These are phyloP conservation scores for Schlechtendalia chinensis DNA, from an alignment of 1,140 invertebrate genomes.

Conservation along the genomic window DNA sequence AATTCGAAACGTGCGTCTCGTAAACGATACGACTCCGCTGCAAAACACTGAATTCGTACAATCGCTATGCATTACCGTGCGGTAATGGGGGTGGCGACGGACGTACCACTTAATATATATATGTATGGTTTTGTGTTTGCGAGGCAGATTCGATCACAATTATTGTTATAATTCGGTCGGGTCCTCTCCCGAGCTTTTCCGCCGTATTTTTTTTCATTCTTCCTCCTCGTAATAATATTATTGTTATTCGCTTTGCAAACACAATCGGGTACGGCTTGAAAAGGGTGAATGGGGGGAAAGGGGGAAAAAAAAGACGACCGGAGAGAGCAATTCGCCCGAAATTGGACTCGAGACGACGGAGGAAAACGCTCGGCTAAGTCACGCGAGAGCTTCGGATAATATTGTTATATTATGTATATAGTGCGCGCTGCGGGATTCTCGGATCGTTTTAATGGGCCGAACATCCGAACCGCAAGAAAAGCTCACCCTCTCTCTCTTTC, in stretches of 20 bases:
- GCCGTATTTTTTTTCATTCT: no score
- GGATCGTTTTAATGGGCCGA: neutral
- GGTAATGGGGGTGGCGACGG: no score
- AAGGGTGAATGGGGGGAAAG: no score
- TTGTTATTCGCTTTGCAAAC: neutral
- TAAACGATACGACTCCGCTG: no score
- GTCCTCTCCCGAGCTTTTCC: neutral
- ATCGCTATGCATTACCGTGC: no score
- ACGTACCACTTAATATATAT: no score
- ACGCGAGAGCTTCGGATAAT: neutral
- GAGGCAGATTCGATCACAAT: no score
- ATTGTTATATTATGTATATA: neutral
- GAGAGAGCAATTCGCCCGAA: neutral
- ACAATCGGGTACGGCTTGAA: neutral
- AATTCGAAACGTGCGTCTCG: neutral
- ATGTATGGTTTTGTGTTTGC: no score
- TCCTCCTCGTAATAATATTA: neutral
- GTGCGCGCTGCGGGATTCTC: neutral
- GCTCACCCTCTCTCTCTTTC: neutral
- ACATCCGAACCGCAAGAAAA: neutral
- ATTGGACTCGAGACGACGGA: neutral
- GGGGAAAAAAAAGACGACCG: neutral
- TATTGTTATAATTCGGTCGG: no score
- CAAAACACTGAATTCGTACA: no score
- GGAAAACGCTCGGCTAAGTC: neutral